Conservation (phyloP, 2,888 invertebrate genomes). For the Hololepta plana region DNA sequence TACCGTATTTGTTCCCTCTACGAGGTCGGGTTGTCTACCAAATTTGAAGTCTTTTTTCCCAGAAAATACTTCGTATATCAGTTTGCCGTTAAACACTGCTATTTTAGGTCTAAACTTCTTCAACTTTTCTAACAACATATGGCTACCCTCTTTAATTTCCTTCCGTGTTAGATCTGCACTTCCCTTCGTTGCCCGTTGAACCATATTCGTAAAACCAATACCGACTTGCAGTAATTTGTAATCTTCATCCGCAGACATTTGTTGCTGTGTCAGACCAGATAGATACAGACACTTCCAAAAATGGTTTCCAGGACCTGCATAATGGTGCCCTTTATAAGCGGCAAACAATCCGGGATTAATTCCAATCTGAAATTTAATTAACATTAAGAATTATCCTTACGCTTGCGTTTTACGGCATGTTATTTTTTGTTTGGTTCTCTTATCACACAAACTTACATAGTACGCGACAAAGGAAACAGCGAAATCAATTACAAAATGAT, state of each 20-base stretch:
- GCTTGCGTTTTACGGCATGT: not conserved
- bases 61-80: slow-evolving; percentile 94
- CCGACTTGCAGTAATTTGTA: slow-evolving; percentile 82
- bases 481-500: too few species aligned
- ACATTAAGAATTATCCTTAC: not conserved
- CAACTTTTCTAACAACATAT: slow-evolving; percentile 74
- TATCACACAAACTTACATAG: not conserved
- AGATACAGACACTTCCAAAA: slow-evolving; percentile 97
- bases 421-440: not conserved
- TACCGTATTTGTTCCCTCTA: slow-evolving; percentile 89
- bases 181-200: slow-evolving; percentile 85
- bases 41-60: slow-evolving; percentile 95
- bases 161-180: slow-evolving; percentile 87
- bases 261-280: slow-evolving; percentile 85
- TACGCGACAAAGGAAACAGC: not conserved
- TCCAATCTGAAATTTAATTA: slow-evolving; percentile 85
- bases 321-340: slow-evolving; percentile 95
- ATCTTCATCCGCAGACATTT: slow-evolving; percentile 93
- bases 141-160: slow-evolving; percentile 87
- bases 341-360: slow-evolving; percentile 96
- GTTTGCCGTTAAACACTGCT: slow-evolving; percentile 96
- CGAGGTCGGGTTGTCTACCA: slow-evolving; percentile 84
- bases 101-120: slow-evolving; percentile 88
- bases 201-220: slow-evolving; percentile 98
- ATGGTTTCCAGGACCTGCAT: slow-evolving; percentile 97